Conservation (phyloP, 2,113 vertebrate genomes). For the Mola mola region DNA sequence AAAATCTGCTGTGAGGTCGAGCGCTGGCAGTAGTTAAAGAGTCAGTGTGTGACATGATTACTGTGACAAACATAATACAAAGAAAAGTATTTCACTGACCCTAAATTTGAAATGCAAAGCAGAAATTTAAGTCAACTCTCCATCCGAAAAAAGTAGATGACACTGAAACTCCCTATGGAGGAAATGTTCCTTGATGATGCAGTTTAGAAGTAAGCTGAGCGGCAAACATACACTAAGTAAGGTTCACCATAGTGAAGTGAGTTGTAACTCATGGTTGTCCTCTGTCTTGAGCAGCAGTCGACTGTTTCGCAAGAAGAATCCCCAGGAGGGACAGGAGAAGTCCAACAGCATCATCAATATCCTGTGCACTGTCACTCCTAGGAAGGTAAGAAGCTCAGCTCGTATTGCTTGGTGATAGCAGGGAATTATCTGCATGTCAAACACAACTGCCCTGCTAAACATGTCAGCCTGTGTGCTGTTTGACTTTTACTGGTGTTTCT, state of each 20-base stretch:
- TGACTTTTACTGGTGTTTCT: background rate
- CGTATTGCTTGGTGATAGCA: rapidly evolving
- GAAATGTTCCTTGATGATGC: constrained; percentile 31
- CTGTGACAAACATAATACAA: background rate
- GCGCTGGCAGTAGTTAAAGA: background rate
- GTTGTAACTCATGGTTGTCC: constrained; percentile 25
- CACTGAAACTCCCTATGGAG: constrained; percentile 10
- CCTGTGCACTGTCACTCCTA: constrained; percentile 81
- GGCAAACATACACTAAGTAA: constrained; percentile 20
- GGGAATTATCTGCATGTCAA: background rate
- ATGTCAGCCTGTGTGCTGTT: background rate
- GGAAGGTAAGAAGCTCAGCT: constrained; percentile 72
- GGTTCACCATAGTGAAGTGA: constrained; percentile 34
- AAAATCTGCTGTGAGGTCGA: constrained; percentile 2
- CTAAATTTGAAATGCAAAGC: constrained; percentile 25
- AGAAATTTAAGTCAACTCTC: constrained; percentile 15
- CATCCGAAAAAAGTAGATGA: constrained; percentile 2
- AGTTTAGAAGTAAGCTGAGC: constrained; percentile 21
- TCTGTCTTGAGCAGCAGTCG: constrained; percentile 73
- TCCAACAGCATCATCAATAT: constrained; percentile 88
- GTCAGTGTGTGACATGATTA: constrained; percentile 3
- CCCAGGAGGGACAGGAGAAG: constrained; percentile 85
- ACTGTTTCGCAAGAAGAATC: constrained; percentile 83
- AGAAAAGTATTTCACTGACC: background rate
- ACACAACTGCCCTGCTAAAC: constrained; percentile 1